Base-by-base conservation (phyloP, 2,888 invertebrate species). In the Epinotia ramella region DNA sequence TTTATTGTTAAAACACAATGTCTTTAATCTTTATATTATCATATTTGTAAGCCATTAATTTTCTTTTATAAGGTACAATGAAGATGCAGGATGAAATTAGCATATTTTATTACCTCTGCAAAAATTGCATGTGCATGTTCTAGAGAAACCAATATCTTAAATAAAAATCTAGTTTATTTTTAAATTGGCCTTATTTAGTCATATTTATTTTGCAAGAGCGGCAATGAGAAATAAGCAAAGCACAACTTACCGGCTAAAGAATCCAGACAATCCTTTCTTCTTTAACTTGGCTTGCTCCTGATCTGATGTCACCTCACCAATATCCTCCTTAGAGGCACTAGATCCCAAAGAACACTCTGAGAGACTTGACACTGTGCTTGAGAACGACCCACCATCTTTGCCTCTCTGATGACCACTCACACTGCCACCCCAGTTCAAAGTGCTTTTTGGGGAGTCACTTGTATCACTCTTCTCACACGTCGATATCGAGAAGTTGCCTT, bases 281-380 rank as follows among this genome's bases (percentile, higher is more conserved):
- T 95, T 96, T 46, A 95, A 83, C 83, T 95, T 95, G 3, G 87
- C 87, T 40, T 88, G 86, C 53, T 92, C 91, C 74, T 90, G 91
- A 68, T 89, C 89, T 28, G 86, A 81, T 28, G 84, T 81, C 2
- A 83, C 84, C 78, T 90, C 90, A 3, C 83, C 83, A 18, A 86
- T 80, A 77, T 95, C 95, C 24, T 95, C 95, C 69, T 92, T 93
- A 0, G 95, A 95, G 4, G 93, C 89, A 79, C 92, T 93, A 79
- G 96, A 96, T 5, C 96, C 96, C 3, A 96, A 93, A 1, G 96
- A 96, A 73, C 95, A 95, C 87, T 96, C 96, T n/a, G 96, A 96
- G 49, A 96, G 89, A 85, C 96, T 96, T 11, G 96, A 96, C 72
- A 96, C 95, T 24, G 96, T 96, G 82, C 96, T 97, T 2, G 96